Evolutionary conservation across 2,888 invertebrate species (phyloP).

Genomic region (Malacosoma neustria): DNA sequence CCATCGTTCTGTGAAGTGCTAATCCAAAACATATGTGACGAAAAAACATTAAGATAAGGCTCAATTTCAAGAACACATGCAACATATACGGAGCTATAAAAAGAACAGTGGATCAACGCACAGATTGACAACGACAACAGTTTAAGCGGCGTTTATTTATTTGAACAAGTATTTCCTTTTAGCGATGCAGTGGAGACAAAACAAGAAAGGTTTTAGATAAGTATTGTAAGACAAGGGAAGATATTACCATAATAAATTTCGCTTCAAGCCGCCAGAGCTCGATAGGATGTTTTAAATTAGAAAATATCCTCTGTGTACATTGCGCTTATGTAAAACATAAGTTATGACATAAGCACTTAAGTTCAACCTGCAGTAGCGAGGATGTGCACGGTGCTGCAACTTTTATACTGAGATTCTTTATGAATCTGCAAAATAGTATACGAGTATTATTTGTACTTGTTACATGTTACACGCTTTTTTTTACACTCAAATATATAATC

Average conservation of each 20-base stretch:
- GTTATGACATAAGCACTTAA: conserved; percentile 18
- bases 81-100: conserved; percentile 54
- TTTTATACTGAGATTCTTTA: background rate
- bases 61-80: conserved; percentile 65
- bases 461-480: no score
- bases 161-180: conserved; percentile 71
- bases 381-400: background rate
- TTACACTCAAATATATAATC: no score
- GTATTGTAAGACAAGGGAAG: conserved; percentile 46
- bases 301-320: conserved; percentile 29
- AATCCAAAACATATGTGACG: conserved; percentile 68
- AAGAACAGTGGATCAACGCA: conserved; percentile 53
- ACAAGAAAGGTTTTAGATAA: conserved; percentile 67
- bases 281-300: conserved; percentile 56
- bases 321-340: conserved; percentile 19
- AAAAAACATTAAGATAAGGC: conserved; percentile 65
- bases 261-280: conserved; percentile 37
- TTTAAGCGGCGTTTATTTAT: conserved; percentile 67
- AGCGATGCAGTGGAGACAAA: conserved; percentile 56
- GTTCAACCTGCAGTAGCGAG: conserved; percentile 14
- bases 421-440: background rate
- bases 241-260: conserved; percentile 59
- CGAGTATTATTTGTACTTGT: background rate
- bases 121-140: conserved; percentile 71
- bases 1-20: conserved; percentile 62